Evolutionary conservation across 1,140 invertebrate species (phyloP), one percentile per base, ranked within the genome.

Genomic region (Listronotus bonariensis): DNA sequence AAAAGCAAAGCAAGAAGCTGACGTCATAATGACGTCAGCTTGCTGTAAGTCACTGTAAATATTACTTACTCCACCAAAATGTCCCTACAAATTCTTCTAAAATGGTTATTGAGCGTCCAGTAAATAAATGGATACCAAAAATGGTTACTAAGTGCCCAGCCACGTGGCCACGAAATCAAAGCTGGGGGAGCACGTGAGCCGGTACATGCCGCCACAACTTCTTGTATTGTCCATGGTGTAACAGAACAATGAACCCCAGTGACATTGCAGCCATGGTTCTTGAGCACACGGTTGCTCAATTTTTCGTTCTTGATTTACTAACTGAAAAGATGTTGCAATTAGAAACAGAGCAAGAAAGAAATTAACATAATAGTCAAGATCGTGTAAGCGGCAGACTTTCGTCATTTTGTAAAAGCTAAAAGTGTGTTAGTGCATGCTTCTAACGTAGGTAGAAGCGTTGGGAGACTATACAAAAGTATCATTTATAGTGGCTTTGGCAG

Each of bases 81-180:
- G 68, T 91, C 89, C 61, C 86, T 85, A 71, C 89, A 89, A 67
- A 92, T 89, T 61, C 90, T 85, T 69, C 91, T 83, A 79, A 93
- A 92, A 72, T 92, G 88, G 75, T 90, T 90, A 78, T 92, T 92
- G 68, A 92, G 82, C 42, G 92, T 82, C 91, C 91, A 92, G 77
- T 92, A 93, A 54, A 93, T 86, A 75, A 93, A 92, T 6, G 91
- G 91, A 81, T 93, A 92, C 91, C 90, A 92, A 75, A 92, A 89
- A 77, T 90, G 92, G 77, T 92, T 91, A 72, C 90, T 92, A n/a
- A 92, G 79, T 3, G 91, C 89, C n/a, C 61, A 92, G 80, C 91
- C 91, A 92, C 38, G 91, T 92, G 53, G 91, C 89, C 15, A 92
- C 79, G 74, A 93, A 93, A 76, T 92, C 91, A 93, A 80, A 60